Evolutionary conservation across 30 jellyfish, hydroid and myxozoan genomes (phyloP), one percentile per base, ranked within the genome.

Genomic region (Mastigias papua): DNA sequence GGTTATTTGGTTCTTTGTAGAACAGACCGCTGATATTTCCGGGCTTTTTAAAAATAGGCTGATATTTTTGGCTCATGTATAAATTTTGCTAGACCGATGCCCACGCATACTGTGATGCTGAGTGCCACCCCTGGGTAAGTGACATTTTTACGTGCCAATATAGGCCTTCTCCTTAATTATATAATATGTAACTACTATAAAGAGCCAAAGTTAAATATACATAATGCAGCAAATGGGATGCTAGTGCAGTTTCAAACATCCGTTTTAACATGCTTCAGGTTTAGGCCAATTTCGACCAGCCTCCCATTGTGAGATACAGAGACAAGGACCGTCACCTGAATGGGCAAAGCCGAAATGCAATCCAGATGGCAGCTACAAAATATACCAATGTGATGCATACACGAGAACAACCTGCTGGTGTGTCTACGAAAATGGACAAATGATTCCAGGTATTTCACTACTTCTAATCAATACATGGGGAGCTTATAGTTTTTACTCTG

Each of bases 341-440:
- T 75, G 95, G 91, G 89, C 97, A 16, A 94, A 86, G 50, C 99
- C 99, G 5, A 88, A 88, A 25, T 94, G 99, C 74, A 90, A 90
- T 81, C 97, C 93, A 34, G 99, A 94, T 89, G 99, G 99, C 21
- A 63, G 92, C 32, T 94, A 94, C 73, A 88, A 89, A 78, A 46
- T 90, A 1, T 89, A 88, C 51, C 99, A 94, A 80, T 94, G 99
- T 51, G 99, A 94, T 65, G 91, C 97, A 17, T 94, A 95, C 63
- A 95, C 91, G 15, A 71, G 96, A 51, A 76, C 94, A 23, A 90
- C 79, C 0, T 94, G 99, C 84, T 94, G 99, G 99, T 94, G 99
- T 74, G 99, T 94, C 32, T 88, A 94, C 57, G 97, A 85, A 19
- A 94, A 94, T 62, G 99, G 99, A 23, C 96, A 87, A 58, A 94